These are phyloP conservation scores for Calidris pygmaea DNA, from an alignment of 2,113 vertebrate species.

Conservation along the genomic window DNA sequence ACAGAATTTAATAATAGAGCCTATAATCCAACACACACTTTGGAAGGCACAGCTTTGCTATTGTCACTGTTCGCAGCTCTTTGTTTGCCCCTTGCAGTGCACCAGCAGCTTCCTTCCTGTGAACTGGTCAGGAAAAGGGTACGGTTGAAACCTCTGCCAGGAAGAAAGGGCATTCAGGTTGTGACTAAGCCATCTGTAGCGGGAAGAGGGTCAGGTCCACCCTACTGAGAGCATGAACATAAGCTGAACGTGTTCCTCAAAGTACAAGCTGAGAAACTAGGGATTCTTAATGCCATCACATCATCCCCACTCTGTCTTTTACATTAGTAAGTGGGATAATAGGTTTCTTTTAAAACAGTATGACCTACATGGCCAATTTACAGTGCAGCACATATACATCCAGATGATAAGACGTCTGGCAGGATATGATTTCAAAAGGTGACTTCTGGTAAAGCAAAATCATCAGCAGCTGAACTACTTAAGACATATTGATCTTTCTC, in stretches of 20 bases:
- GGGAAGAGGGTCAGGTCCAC: not conserved
- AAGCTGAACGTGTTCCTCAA: not conserved
- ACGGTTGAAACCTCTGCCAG: not conserved
- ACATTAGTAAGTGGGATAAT: not conserved
- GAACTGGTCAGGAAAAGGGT: accelerated
- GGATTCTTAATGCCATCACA: not conserved
- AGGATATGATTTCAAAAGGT: not conserved
- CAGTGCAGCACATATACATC: not conserved
- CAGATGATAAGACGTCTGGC: not conserved
- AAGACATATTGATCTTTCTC: not conserved
- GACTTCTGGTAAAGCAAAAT: not conserved
- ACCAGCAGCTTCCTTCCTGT: not conserved
- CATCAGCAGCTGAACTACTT: not conserved
- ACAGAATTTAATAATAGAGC: not conserved
- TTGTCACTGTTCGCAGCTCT: not conserved
- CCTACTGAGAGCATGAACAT: not conserved
- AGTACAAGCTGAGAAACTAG: not conserved
- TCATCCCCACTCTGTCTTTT: not conserved
- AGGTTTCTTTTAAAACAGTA: not conserved
- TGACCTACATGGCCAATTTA: not conserved
- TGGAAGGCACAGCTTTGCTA: not conserved
- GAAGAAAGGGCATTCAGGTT: not conserved
- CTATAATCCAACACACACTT: not conserved
- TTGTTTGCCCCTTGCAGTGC: not conserved
- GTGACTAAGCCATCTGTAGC: not conserved